phyloP scores from a whole-genome alignment of 2,113 vertebrate species.

The Dromas ardeola region DNA sequence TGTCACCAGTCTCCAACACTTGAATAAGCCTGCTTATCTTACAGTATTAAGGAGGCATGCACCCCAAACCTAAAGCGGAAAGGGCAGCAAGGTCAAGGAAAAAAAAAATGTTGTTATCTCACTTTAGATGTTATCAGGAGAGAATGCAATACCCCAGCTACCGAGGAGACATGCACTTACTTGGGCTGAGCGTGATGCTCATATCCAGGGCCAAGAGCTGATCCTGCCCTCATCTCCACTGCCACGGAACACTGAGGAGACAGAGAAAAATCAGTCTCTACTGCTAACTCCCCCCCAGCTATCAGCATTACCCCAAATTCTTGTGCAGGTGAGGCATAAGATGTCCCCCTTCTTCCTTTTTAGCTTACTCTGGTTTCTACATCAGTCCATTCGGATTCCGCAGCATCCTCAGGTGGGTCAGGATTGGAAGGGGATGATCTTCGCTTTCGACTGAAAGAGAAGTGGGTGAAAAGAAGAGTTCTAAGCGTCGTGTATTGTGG shows the following conservation, averaged over 20 bases:
- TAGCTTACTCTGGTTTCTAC: slow-evolving; percentile 90
- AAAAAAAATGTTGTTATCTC: accelerated
- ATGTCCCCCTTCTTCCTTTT: not conserved
- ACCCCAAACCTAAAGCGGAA: accelerated
- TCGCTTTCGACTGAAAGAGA: slow-evolving; percentile 81
- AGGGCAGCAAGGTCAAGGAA: not conserved
- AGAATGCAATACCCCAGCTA: too few relatives aligned
- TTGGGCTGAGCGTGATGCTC: slow-evolving; percentile 90
- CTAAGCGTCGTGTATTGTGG: accelerated
- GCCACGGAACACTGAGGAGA: slow-evolving; percentile 87
- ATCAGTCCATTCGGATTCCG: slow-evolving; percentile 87
- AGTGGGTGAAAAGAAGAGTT: not conserved
- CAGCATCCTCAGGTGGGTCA: slow-evolving; percentile 28
- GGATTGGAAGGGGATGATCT: slow-evolving; percentile 78
- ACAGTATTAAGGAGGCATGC: accelerated
- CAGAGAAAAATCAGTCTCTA: not conserved
- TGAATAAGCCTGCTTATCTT: not conserved
- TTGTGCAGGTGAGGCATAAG: accelerated
- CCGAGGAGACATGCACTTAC: slow-evolving; percentile 73
- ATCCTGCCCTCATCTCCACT: slow-evolving; percentile 91
- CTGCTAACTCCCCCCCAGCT: not conserved
- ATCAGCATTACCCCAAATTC: not conserved
- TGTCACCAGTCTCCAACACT: not conserved
- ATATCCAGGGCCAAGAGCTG: slow-evolving; percentile 86
- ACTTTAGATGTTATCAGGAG: not conserved